Evolutionary conservation across 2,113 vertebrate species (phyloP).

Genomic region (Brachionichthys hirsutus): DNA sequence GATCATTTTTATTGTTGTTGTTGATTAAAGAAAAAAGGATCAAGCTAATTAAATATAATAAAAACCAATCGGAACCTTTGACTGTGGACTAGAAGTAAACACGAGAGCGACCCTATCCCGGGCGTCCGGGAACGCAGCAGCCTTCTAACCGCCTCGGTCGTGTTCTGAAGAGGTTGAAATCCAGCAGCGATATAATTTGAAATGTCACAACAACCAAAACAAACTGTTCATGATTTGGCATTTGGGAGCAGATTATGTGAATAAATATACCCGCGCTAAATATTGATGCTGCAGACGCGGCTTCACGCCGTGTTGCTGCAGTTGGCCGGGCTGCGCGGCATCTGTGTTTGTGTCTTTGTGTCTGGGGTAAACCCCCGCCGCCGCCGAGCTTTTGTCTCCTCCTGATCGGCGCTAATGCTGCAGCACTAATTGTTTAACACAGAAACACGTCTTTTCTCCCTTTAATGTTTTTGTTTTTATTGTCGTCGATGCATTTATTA

Average conservation of each 20-base stretch:
- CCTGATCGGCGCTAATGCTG: conserved; percentile 77
- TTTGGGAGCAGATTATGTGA: not conserved
- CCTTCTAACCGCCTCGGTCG: no score
- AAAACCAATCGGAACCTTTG: no score
- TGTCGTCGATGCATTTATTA: conserved; percentile 78
- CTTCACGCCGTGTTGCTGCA: conserved; percentile 25
- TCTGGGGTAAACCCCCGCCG: conserved; percentile 75
- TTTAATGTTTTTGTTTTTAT: conserved; percentile 81
- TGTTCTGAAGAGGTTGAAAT: no score
- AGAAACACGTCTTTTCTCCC: conserved; percentile 80
- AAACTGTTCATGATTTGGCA: no score
- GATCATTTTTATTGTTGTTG: no score
- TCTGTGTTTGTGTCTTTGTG: conserved; percentile 76
- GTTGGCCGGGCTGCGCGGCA: conserved; percentile 64
- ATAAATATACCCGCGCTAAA: not conserved
- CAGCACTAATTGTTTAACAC: conserved; percentile 82
- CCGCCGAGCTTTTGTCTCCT: conserved; percentile 71
- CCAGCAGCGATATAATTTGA: no score
- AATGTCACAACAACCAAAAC: no score
- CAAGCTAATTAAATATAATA: no score
- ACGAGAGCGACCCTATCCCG: no score
- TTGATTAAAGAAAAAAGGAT: no score
- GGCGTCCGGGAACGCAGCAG: no score
- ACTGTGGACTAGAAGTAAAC: no score
- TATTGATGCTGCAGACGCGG: not conserved